Base-by-base conservation (phyloP, 64 coral and sea anemone genomes). In the Montipora foliosa region DNA sequence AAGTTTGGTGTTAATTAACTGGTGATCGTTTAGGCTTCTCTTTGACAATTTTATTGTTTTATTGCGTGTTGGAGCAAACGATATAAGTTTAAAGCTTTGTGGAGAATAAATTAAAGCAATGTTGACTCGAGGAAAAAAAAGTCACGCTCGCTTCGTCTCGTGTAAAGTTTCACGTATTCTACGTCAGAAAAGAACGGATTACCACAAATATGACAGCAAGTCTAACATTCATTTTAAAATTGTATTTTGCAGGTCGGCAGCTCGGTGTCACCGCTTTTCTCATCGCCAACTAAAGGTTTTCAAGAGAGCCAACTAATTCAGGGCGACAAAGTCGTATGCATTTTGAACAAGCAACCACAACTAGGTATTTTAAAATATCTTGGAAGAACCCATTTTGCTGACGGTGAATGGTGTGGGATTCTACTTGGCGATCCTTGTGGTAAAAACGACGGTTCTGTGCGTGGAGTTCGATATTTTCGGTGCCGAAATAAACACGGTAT, bases 351-450 rank as follows among this genome's bases (percentile, higher is more conserved):
- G 72, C 86, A 90, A 53, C 79, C 88, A 45, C 83, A 88, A 77
- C 55, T 79, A 67, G 98, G 98, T 76, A 77, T 92, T 57, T 77
- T 96, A n/a, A 94, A 90, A 60, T 99, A 94, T 79, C 75, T 94
- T 69, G 98, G 98, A 16, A 82, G 62, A 24, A 99, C 98, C 5
- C 89, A 99, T 58, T 99, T 99, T 83, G 94, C 95, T 50, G 74
- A 77, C 16, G 98, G 98, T 16, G 84, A 92, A 55, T 99, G 98
- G 98, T 99, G 95, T 78, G 98, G 98, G 8, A 96, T 99, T 50
- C 80, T 92, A 57, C 44, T 99, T 46, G 88, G 75, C 57, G 95
- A 99, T 70, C 62, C 98, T 8, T 99, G 92, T 86, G 98, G 98
- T 5, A 99, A 99, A 89, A 99, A 99, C 59, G 92, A 99, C 58